Evolutionary conservation across 2,113 vertebrate genomes (phyloP).

Genomic region (Grallaria varia): DNA sequence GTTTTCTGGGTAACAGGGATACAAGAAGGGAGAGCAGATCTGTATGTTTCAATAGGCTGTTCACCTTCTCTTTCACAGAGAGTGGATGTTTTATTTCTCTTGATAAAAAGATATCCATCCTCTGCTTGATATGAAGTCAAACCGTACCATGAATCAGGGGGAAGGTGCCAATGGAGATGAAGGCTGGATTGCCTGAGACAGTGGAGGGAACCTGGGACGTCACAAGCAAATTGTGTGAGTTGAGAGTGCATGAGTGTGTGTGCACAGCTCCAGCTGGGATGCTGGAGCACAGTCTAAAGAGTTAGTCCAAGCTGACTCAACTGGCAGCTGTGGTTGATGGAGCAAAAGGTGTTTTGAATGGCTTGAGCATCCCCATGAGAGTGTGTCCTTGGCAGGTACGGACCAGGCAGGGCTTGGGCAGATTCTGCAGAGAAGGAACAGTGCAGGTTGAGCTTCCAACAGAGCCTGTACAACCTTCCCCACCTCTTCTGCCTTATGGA

Average conservation of each 20-base stretch:
- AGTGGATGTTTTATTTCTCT: constrained; percentile 5
- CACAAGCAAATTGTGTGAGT: background rate
- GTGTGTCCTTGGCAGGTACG: background rate
- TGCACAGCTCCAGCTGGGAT: background rate
- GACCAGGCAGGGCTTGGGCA: background rate
- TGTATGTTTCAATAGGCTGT: background rate
- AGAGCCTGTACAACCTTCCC: background rate
- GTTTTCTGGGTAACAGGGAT: background rate
- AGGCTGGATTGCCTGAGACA: background rate
- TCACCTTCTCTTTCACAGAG: background rate
- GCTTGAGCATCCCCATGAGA: background rate
- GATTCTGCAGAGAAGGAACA: background rate
- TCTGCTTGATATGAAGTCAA: background rate
- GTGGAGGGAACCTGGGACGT: background rate
- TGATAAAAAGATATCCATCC: background rate
- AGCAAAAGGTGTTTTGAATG: background rate
- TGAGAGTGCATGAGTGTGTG: background rate
- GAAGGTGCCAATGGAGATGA: background rate
- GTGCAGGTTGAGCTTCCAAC: background rate
- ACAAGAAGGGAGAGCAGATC: background rate
- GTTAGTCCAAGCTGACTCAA: background rate
- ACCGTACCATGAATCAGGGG: background rate
- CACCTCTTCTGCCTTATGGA: accelerated
- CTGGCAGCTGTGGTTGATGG: background rate
- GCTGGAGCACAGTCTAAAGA: background rate